A percentile compares a stretch with the other conserved stretches of the same genome.
phyloP scores from a whole-genome alignment of 2,888 invertebrate species.

The Ophion costatus region DNA sequence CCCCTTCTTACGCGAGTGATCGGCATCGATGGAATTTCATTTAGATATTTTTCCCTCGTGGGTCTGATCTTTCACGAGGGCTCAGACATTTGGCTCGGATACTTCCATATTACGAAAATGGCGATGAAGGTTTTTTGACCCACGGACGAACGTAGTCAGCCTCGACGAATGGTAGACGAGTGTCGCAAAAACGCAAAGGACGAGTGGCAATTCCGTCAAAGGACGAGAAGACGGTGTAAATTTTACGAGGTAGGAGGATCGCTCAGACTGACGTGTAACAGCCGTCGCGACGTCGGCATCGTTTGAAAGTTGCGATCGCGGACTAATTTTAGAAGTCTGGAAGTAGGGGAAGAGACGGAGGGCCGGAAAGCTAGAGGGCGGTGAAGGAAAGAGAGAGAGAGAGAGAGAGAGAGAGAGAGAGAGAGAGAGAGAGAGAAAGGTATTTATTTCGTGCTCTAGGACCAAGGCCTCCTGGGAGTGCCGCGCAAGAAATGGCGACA shows the following conservation, averaged over 20 bases:
- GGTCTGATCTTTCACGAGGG: neutral
- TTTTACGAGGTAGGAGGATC: conserved; percentile 35
- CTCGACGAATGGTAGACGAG: conserved; percentile 27
- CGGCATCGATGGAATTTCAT: conserved; percentile 40
- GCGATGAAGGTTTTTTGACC: conserved; percentile 18
- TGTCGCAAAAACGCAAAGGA: conserved; percentile 6
- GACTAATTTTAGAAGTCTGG: conserved; percentile 54
- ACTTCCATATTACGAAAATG: conserved; percentile 13
- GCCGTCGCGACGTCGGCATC: conserved; percentile 46
- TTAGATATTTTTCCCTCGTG: neutral
- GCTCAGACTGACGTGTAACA: conserved; percentile 51
- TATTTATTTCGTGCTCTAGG: neutral
- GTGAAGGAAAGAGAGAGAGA: conserved; percentile 11
- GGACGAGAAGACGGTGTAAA: conserved; percentile 24
- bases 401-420: conserved; percentile 15
- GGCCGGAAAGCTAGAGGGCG: neutral
- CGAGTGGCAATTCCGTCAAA: conserved; percentile 3
- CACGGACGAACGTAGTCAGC: conserved; percentile 19
- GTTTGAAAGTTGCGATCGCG: conserved; percentile 50
- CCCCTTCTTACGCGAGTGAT: conserved; percentile 1
- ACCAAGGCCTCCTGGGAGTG: no score
- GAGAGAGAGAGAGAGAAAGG: conserved; percentile 9
- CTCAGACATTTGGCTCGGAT: neutral
- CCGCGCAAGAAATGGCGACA: neutral
- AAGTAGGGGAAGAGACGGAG: neutral